A percentile compares a stretch with the other conserved stretches of the same genome.
phyloP scores from a whole-genome alignment of 2,113 vertebrate species.

The Papio anubis region DNA sequence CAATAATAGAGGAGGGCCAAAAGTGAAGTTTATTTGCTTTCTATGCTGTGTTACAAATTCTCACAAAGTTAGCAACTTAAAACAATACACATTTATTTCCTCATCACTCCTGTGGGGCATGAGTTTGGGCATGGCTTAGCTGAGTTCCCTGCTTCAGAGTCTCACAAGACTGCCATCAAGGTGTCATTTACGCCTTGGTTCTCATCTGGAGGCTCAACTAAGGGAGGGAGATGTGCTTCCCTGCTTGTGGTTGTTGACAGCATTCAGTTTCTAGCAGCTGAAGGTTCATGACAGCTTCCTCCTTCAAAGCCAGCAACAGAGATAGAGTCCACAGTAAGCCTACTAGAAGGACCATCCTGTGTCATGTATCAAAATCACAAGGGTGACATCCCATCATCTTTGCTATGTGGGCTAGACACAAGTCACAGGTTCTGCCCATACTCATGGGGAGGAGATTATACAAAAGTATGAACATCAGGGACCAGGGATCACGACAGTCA shows the following conservation, averaged over 20 bases:
- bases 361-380: not conserved
- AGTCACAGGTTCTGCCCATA: not conserved
- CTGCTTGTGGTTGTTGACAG: not conserved
- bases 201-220: not conserved
- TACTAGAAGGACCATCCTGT: not conserved
- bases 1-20: not conserved
- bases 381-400: not conserved
- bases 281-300: not conserved
- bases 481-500: not conserved
- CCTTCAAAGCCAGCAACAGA: not conserved
- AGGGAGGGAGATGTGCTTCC: not conserved
- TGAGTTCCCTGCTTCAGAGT: not conserved
- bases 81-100: not conserved
- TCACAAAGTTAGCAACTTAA: not conserved
- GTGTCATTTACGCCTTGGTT: not conserved
- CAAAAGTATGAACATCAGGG: not conserved
- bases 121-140: not conserved
- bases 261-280: not conserved
- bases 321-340: not conserved
- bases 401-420: not conserved
- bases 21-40: not conserved
- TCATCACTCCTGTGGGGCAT: not conserved
- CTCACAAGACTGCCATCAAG: not conserved
- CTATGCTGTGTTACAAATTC: not conserved
- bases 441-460: not conserved